A percentile compares a stretch with the other conserved stretches of the same genome.
phyloP scores from a whole-genome alignment of 2,888 invertebrate species.

The Acanthosepion esculentum region DNA sequence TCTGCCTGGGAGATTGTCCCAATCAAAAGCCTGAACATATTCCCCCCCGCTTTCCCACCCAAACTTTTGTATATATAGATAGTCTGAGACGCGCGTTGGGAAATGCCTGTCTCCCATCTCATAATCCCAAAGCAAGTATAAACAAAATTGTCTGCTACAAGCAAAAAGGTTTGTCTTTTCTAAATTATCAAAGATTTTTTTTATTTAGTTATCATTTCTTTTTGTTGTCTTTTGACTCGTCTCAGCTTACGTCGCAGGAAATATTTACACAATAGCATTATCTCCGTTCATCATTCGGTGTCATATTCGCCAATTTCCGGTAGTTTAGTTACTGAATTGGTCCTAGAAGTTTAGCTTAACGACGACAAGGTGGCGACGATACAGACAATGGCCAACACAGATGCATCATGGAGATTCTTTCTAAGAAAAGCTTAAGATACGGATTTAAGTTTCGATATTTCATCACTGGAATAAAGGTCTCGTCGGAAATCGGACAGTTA shows the following conservation, averaged over 20 bases:
- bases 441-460: background rate
- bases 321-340: background rate
- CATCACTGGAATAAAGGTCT: background rate
- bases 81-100: too few relatives aligned
- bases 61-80: too few relatives aligned
- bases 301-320: constrained; percentile 1
- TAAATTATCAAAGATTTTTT: background rate
- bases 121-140: background rate
- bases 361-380: background rate
- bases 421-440: background rate
- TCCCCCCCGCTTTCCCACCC: too few relatives aligned
- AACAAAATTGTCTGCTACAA: background rate
- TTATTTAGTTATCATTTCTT: background rate
- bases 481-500: background rate
- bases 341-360: background rate
- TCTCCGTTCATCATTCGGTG: background rate
- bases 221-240: background rate
- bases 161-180: background rate
- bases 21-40: too few relatives aligned
- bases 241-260: background rate
- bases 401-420: background rate
- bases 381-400: background rate
- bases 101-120: too few relatives aligned
- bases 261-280: background rate
- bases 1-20: too few relatives aligned